Evolutionary conservation across 2,888 invertebrate genomes (phyloP), one percentile per base, ranked within the genome.

Genomic region (Tupiocoris notatus): DNA sequence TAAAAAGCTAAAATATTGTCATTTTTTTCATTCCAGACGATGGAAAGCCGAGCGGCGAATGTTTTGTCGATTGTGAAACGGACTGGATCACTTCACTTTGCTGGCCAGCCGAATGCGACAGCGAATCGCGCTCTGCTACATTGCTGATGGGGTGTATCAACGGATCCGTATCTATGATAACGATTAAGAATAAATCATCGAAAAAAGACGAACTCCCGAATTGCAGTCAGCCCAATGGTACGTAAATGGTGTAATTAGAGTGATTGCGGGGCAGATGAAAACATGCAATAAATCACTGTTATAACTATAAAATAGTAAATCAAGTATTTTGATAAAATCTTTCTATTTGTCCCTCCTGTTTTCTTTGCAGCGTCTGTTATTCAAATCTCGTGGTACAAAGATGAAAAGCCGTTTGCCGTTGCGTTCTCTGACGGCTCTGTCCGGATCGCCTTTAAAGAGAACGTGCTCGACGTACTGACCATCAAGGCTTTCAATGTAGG

Each of bases 391-490:
- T 89, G 89, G 88, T 84, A 84, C 80, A 84, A 86, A 79, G 87
- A 88, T 81, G 86, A 87, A 66, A 84, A 85, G 76, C 83, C 85
- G 54, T 88, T 88, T 83, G 87, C 87, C 17, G 84, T 88, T 16
- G 88, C 86, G 9, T 89, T 86, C 81, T 83, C 84, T 64, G 88
- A 88, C 82, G 89, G 89, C 1, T 83, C 84, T 16, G 81, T 87
- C 1, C 85, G 85, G 80, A 80, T 87, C 39, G 85, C 85, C 25
- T 82, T 83, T 71, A 81, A 84, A 70, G 82, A 84, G 78, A 80
- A 83, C 61, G 83, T 83, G 71, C 81, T 80, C 23, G 82, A 83
- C 56, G 82, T 84, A 12, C 81, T 83, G 24, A 83, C 83, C 1
- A 78, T 83, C 1, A 82, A 83, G 77, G 85, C 85, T 0, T 86